phyloP scores from a whole-genome alignment of 2,888 invertebrate species.

The Sialis lutaria region DNA sequence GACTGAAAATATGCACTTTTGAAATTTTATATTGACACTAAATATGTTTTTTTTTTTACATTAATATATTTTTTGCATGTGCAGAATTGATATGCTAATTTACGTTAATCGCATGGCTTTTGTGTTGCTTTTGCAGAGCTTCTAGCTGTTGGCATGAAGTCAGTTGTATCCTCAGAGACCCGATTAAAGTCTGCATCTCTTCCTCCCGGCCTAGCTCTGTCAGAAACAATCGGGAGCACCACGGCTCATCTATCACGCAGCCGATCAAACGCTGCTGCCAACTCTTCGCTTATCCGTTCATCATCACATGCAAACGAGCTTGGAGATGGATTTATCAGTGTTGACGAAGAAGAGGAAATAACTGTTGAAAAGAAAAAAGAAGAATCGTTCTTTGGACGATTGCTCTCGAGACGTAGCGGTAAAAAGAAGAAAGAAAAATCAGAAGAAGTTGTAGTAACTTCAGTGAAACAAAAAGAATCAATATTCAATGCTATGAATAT shows the following conservation, averaged over 20 bases:
- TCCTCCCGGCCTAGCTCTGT: constrained; percentile 40
- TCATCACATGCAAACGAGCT: constrained; percentile 4
- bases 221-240: constrained; percentile 27
- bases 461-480: constrained; percentile 23
- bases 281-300: constrained; percentile 1
- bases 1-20: too few relatives aligned
- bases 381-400: constrained; percentile 43
- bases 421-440: constrained; percentile 44
- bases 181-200: constrained; percentile 45
- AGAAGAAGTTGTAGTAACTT: background rate
- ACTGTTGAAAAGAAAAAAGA: constrained; percentile 29
- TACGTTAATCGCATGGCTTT: constrained; percentile 5
- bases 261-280: constrained; percentile 18
- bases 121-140: constrained; percentile 4
- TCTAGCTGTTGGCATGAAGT: background rate
- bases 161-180: constrained; percentile 27
- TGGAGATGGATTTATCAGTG: constrained; percentile 15
- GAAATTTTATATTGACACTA: too few relatives aligned
- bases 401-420: constrained; percentile 50
- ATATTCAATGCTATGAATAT: constrained; percentile 22
- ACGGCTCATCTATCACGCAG: constrained; percentile 32
- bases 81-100: background rate
- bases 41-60: too few relatives aligned
- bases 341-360: constrained; percentile 22
- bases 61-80: too few relatives aligned